A percentile compares a stretch with the other conserved stretches of the same genome.
Conservation (phyloP, 2,888 invertebrate species). For the Chouioia cunea region DNA sequence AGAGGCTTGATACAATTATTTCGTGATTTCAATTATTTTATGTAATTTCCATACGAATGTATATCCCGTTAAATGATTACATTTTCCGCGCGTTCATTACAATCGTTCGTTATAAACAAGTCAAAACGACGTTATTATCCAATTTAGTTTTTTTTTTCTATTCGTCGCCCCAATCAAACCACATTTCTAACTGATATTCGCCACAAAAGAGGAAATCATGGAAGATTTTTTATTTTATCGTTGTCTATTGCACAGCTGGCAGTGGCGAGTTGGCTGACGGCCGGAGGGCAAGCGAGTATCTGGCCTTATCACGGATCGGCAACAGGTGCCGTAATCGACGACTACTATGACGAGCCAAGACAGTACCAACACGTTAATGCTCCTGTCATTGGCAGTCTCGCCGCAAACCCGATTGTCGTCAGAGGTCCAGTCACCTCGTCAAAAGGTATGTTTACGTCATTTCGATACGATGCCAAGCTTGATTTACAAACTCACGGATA, state of each 20-base stretch:
- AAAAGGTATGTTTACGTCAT: conserved; percentile 15
- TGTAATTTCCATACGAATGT: neutral
- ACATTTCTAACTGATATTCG: no score
- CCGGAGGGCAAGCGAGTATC: conserved; percentile 51
- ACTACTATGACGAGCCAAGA: conserved; percentile 23
- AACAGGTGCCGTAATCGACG: conserved; percentile 53
- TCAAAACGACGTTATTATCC: no score
- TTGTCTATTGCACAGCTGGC: conserved; percentile 41
- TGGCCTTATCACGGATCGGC: conserved; percentile 57
- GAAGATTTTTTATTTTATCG: neutral
- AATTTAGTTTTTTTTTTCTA: no score
- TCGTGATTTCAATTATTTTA: neutral
- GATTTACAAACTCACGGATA: neutral
- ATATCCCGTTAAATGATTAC: no score
- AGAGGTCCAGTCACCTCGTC: conserved; percentile 20
- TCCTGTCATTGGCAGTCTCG: conserved; percentile 6
- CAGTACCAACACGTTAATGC: conserved; percentile 36
- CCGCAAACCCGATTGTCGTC: conserved; percentile 35
- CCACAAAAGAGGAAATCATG: no score
- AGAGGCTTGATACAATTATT: neutral
- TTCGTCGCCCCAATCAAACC: no score
- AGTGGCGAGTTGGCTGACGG: conserved; percentile 47
- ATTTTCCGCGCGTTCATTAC: no score
- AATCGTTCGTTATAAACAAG: no score
- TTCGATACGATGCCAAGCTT: neutral